These are phyloP conservation scores for Phrynosoma blainvillii DNA, from an alignment of 2,113 vertebrate species.

Conservation along the genomic window DNA sequence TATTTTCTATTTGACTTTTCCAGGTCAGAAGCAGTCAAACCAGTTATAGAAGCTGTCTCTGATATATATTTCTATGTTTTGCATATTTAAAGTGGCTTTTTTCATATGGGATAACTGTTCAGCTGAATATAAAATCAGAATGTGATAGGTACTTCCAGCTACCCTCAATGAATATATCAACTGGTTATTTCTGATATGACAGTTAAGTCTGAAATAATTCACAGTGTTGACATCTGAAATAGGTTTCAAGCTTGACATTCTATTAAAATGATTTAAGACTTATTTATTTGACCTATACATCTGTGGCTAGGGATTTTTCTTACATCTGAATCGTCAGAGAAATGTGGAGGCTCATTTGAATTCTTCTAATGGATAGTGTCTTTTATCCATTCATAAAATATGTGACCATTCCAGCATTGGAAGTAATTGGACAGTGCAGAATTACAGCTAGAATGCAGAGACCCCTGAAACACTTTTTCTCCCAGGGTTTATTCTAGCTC, in stretches of 20 bases:
- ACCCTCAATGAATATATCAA: background rate
- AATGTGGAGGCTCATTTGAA: background rate
- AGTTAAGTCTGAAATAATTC: conserved; percentile 6
- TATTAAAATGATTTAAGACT: conserved; percentile 8
- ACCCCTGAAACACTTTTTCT: too few relatives aligned
- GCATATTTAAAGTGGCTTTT: background rate
- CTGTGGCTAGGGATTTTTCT: background rate
- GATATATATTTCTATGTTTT: background rate
- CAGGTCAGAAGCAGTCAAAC: background rate
- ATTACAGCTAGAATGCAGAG: too few relatives aligned
- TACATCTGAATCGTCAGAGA: background rate
- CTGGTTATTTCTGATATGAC: background rate
- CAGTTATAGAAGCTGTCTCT: too few relatives aligned
- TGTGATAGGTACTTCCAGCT: background rate
- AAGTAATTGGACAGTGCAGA: too few relatives aligned
- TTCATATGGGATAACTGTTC: background rate
- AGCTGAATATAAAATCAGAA: background rate
- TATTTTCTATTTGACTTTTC: background rate
- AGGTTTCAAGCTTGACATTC: background rate
- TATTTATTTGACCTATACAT: conserved; percentile 12
- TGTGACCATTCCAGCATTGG: too few relatives aligned
- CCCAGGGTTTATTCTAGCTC: background rate
- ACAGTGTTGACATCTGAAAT: conserved; percentile 7
- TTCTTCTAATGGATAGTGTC: too few relatives aligned
- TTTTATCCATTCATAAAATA: too few relatives aligned